Conservation (phyloP, 2,113 vertebrate genomes). For the Ochotona curzoniae region DNA sequence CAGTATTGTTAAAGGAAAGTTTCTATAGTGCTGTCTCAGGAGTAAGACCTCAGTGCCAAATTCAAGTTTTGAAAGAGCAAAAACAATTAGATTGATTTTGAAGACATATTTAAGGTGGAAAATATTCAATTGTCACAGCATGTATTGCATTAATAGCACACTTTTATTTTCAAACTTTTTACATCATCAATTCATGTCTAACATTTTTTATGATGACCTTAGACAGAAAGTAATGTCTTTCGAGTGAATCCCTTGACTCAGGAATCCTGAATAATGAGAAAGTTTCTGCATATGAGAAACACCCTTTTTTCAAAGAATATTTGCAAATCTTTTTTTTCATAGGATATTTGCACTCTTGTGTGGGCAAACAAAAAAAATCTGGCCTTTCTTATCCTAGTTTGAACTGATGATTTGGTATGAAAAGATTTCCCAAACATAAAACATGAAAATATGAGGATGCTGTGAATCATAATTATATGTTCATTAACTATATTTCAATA, state of each 20-base stretch:
- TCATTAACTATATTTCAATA: slow-evolving; percentile 2
- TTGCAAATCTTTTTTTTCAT: not conserved
- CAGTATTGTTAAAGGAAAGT: not conserved
- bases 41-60: not conserved
- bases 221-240: not conserved
- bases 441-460: not conserved
- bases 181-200: not conserved
- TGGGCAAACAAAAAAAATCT: not conserved
- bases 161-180: slow-evolving; percentile 27
- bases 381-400: not conserved
- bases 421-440: not conserved
- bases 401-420: not conserved
- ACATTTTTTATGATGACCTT: not conserved
- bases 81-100: not conserved
- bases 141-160: not conserved
- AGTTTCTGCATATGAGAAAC: not conserved
- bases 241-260: not conserved
- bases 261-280: not conserved
- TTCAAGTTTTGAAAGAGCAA: not conserved
- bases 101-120: not conserved
- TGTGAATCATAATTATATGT: not conserved
- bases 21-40: not conserved
- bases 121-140: not conserved
- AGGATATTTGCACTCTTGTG: not conserved
- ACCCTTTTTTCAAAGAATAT: not conserved